Evolutionary conservation across 1,140 invertebrate species (phyloP), one percentile per base, ranked within the genome.

Genomic region (Tetranychus urticae): DNA sequence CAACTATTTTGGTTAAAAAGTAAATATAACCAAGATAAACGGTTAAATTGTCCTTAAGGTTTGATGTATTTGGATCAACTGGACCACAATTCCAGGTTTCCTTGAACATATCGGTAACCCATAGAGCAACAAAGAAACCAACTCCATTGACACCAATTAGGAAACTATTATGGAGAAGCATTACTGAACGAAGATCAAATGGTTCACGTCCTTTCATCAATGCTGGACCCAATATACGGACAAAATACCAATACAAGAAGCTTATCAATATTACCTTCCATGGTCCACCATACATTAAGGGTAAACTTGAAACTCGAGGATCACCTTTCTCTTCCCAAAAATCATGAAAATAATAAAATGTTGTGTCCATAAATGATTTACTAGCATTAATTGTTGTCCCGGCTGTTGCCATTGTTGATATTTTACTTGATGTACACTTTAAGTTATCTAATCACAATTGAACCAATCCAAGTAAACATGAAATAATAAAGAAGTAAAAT

Each of bases 221-320:
- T 8, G 64, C 60, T 6, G 75, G 74, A 13, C 75, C 73, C 2
- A 66, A 70, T 36, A 81, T 80, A 74, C 81, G 85, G 58, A 86
- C 83, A 68, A 86, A 85, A 68, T 86, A 84, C 55, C 82, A 85
- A 73, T 89, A 91, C 65, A 78, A 81, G 55, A 90, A 64, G 72
- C 86, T 90, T 65, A 86, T 80, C 31, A 75, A 73, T 2, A 62
- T 58, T 1, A 62, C 56, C 36, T 39, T 56, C 61, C 61, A 62
- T 54, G 61, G 61, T 7, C 61, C 61, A 31, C 50, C 59, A 42
- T 33, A 14, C 33, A 52, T 39, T 4, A 60, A 34, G n/a, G 81
- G 74, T 86, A 88, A 48, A 23, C 13, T 12, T 12, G 37, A 37
- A 1, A 60, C 50, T 55, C 62, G n/a, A 42, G 62, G 62, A 35